phyloP scores from a whole-genome alignment of 2,888 invertebrate genomes.

The Ophonus ardosiacus region DNA sequence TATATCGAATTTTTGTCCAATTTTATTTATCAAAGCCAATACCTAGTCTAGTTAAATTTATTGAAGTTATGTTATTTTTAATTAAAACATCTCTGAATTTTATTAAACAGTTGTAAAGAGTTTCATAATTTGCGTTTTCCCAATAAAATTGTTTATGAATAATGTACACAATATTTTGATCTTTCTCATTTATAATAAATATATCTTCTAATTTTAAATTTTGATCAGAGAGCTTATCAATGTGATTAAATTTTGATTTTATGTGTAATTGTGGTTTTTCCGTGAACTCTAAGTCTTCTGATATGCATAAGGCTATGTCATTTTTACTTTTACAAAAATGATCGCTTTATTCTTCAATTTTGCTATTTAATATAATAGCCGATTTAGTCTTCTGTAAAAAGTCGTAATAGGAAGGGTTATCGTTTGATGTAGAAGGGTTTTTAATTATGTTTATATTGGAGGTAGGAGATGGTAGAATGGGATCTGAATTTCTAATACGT shows the following conservation, averaged over 20 bases:
- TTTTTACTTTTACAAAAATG: neutral
- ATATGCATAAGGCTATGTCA: constrained; percentile 32
- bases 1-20: constrained; percentile 22
- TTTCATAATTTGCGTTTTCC: constrained; percentile 56
- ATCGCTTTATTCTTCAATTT: constrained; percentile 6
- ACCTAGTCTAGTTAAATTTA: neutral
- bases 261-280: constrained; percentile 14
- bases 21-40: constrained; percentile 22
- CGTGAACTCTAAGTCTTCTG: constrained; percentile 44
- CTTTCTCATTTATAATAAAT: neutral
- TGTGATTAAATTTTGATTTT: constrained; percentile 6
- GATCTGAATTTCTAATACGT: constrained; percentile 53
- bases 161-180: neutral
- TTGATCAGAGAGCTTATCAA: neutral
- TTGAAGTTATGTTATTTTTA: constrained; percentile 5
- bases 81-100: constrained; percentile 21
- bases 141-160: constrained; percentile 40
- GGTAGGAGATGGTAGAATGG: constrained; percentile 2
- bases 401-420: constrained; percentile 10
- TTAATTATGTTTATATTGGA: constrained; percentile 46
- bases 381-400: constrained; percentile 1
- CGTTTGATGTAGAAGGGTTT: neutral
- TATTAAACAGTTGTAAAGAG: constrained; percentile 47
- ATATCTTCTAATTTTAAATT: constrained; percentile 16
- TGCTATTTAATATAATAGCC: constrained; percentile 16